Evolutionary conservation across 2,113 vertebrate genomes (phyloP).

Genomic region (Rhadina sibilatrix): DNA sequence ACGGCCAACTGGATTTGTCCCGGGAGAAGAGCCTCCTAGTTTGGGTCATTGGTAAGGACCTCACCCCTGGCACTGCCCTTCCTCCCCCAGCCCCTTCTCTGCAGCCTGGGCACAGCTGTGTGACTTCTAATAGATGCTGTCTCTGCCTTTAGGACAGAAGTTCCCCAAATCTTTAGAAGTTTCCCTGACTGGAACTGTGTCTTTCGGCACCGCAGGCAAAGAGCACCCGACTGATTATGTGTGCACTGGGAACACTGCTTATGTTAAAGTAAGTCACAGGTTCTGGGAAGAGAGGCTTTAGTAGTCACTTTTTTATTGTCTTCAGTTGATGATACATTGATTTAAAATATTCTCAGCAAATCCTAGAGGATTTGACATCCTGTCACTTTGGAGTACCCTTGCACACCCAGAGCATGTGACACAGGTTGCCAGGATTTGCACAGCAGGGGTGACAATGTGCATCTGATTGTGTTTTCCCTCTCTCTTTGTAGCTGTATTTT

Average conservation of each 20-base stretch:
- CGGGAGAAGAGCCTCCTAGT: conserved; percentile 89
- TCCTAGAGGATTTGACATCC: not conserved
- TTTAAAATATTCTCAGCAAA: not conserved
- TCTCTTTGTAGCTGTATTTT: conserved; percentile 83
- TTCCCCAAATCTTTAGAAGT: conserved; percentile 91
- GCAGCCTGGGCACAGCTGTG: not conserved
- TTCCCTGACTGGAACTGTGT: conserved; percentile 81
- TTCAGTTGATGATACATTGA: not conserved
- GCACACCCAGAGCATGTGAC: not conserved
- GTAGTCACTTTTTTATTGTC: not conserved
- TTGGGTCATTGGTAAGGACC: conserved; percentile 84
- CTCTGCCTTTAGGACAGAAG: conserved; percentile 83
- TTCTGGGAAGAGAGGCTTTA: not conserved
- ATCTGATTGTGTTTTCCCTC: not conserved
- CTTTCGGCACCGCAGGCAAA: conserved; percentile 74
- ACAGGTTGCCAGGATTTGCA: not conserved
- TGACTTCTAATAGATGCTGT: not conserved
- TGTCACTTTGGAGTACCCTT: not conserved
- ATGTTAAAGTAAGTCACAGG: conserved; percentile 82
- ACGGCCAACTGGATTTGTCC: conserved; percentile 86
- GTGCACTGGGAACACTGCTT: conserved; percentile 85
- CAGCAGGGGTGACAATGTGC: not conserved
- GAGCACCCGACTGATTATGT: conserved; percentile 80
- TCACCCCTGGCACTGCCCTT: not conserved
- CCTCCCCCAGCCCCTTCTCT: not conserved